A percentile compares a stretch with the other conserved stretches of the same genome.
Conservation (phyloP, 2,797 vertebrate species). For the Apodemus agrarius region DNA sequence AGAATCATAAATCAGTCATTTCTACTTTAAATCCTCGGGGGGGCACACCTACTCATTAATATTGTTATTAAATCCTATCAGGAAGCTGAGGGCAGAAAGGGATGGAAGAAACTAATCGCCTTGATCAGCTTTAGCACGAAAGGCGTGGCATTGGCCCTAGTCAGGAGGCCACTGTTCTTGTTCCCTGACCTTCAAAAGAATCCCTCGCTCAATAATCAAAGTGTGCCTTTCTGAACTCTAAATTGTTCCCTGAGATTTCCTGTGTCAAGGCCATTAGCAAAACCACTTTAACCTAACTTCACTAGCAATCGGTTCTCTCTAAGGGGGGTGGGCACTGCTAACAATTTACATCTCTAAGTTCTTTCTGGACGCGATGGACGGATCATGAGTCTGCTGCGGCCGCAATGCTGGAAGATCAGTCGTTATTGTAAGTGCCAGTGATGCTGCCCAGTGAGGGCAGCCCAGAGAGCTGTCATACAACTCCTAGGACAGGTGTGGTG, state of each 20-base stretch:
- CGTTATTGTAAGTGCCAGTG: neutral
- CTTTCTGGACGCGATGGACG: neutral
- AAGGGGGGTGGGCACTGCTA: neutral
- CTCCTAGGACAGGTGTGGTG: no score
- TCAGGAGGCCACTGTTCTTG: neutral
- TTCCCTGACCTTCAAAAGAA: neutral
- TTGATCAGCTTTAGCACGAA: neutral
- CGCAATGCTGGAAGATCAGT: neutral
- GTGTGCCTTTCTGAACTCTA: no score
- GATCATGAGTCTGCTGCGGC: neutral
- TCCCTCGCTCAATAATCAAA: neutral
- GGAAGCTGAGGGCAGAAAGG: neutral
- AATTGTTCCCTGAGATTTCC: neutral
- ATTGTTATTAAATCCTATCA: neutral
- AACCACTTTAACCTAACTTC: neutral
- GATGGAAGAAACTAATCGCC: neutral
- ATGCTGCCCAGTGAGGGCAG: no score
- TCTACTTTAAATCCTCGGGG: no score
- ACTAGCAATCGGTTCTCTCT: neutral
- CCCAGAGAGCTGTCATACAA: no score
- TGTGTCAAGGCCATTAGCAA: neutral
- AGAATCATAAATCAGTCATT: no score
- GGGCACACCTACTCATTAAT: no score
- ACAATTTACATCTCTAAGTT: neutral
- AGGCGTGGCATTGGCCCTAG: neutral